A percentile compares a stretch with the other conserved stretches of the same genome.
Evolutionary conservation across 2,888 invertebrate genomes (phyloP).

Genomic region (Phytoseiulus persimilis): DNA sequence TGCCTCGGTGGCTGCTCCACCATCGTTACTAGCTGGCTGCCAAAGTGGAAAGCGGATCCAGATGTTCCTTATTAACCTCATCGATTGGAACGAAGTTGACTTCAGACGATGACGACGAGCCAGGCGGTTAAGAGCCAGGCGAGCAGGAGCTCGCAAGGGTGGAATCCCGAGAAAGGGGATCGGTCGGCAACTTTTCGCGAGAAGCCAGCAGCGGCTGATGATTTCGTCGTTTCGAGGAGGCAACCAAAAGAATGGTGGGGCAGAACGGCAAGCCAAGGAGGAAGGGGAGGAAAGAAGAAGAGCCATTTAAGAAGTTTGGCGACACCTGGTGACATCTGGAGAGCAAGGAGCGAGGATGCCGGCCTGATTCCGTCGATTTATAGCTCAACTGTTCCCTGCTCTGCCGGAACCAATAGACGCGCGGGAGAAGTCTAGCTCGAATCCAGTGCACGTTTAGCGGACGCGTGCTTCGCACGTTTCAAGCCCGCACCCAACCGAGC

Average conservation of each 20-base stretch:
- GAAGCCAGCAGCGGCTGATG: slow-evolving; percentile 9
- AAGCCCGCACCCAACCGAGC: neutral
- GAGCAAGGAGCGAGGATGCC: neutral
- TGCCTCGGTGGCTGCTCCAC: neutral
- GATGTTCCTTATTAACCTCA: slow-evolving; percentile 39
- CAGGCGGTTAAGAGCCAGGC: neutral
- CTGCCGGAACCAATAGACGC: neutral
- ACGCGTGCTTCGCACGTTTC: neutral
- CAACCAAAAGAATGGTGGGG: neutral
- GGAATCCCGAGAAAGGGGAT: neutral
- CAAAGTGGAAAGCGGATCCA: slow-evolving; percentile 27
- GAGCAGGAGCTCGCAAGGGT: neutral
- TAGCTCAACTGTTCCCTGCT: neutral
- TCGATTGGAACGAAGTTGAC: slow-evolving; percentile 26
- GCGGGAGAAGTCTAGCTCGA: neutral
- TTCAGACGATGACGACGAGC: neutral
- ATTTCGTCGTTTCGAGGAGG: slow-evolving; percentile 30
- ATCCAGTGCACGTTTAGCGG: neutral
- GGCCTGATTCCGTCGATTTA: neutral
- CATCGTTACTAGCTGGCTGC: neutral
- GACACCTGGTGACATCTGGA: slow-evolving; percentile 34
- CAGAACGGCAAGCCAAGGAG: neutral
- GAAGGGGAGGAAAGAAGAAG: neutral
- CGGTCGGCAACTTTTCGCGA: neutral
- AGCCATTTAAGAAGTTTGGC: slow-evolving; percentile 37